phyloP scores from a whole-genome alignment of 1,140 invertebrate genomes.

The Sminthurinus signatus region DNA sequence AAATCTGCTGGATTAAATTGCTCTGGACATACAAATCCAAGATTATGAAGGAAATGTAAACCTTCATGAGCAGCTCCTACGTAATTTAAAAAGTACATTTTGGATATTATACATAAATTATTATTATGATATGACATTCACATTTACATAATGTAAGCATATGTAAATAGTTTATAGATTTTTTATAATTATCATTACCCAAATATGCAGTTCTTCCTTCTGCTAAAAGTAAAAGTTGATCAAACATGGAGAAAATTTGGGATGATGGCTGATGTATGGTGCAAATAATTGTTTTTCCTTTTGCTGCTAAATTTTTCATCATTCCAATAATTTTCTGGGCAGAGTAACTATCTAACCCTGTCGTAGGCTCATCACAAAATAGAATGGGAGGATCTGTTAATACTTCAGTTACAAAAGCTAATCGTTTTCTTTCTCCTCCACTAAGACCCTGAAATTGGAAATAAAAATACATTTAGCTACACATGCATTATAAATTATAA shows the following conservation, averaged over 20 bases:
- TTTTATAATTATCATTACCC: too few species aligned
- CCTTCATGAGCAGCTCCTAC: slow-evolving; percentile 21
- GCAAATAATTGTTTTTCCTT: slow-evolving; percentile 70
- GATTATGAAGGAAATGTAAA: slow-evolving; percentile 18
- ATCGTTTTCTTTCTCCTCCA: slow-evolving; percentile 50
- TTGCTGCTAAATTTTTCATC: slow-evolving; percentile 56
- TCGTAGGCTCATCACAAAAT: slow-evolving; percentile 82
- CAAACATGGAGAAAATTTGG: slow-evolving; percentile 72
- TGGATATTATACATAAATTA: too few species aligned
- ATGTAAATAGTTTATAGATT: too few species aligned
- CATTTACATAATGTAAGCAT: too few species aligned
- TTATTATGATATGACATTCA: too few species aligned
- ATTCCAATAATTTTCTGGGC: slow-evolving; percentile 65
- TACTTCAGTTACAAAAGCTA: slow-evolving; percentile 53
- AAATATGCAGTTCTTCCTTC: slow-evolving; percentile 52
- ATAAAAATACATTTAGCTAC: too few species aligned
- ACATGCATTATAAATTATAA: too few species aligned
- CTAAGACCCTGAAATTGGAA: slow-evolving; percentile 46
- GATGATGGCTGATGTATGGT: slow-evolving; percentile 84
- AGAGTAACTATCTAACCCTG: slow-evolving; percentile 73
- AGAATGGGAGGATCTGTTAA: slow-evolving; percentile 89
- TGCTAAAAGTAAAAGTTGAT: slow-evolving; percentile 67
- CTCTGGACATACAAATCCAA: slow-evolving; percentile 55
- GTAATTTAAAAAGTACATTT: too few species aligned
- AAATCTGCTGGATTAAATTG: slow-evolving; percentile 68